Percentiles rank a stretch among this genome's conserved stretches.
Evolutionary conservation across 2,888 invertebrate species (phyloP).

Genomic region (Anaspis maculata): DNA sequence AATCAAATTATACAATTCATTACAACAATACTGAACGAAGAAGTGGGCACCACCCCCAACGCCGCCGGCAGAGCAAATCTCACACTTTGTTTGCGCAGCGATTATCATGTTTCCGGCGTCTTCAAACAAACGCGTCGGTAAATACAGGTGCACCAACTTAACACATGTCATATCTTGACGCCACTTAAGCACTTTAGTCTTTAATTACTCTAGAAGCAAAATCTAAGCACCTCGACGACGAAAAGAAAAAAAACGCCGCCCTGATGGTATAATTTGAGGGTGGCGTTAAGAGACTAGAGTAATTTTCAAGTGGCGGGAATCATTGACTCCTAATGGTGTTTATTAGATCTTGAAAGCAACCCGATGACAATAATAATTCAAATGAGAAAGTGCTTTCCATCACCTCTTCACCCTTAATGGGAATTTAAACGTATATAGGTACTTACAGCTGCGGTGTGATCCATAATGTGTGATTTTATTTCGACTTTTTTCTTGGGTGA

Average conservation of each 20-base stretch:
- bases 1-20: too few species aligned
- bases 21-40: too few species aligned
- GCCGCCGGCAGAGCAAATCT: not conserved
- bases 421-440: too few species aligned
- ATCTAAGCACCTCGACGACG: too few species aligned
- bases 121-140: constrained; percentile 20
- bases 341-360: constrained; percentile 18
- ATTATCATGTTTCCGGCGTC: constrained; percentile 26
- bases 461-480: too few species aligned
- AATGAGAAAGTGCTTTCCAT: constrained; percentile 10
- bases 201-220: too few species aligned
- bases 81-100: constrained; percentile 8
- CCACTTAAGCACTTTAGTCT: constrained; percentile 17
- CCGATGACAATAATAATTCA: constrained; percentile 14
- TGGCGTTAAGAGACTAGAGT: too few species aligned
- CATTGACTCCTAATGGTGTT: constrained; percentile 17
- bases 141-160: constrained; percentile 29
- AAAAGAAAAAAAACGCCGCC: too few species aligned
- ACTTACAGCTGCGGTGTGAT: too few species aligned
- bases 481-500: too few species aligned
- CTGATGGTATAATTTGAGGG: too few species aligned
- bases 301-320: constrained; percentile 12
- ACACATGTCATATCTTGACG: constrained; percentile 25
- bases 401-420: too few species aligned
- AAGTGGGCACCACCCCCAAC: not conserved